Evolutionary conservation across 2,113 vertebrate genomes (phyloP).

Genomic region (Peromyscus californicus): DNA sequence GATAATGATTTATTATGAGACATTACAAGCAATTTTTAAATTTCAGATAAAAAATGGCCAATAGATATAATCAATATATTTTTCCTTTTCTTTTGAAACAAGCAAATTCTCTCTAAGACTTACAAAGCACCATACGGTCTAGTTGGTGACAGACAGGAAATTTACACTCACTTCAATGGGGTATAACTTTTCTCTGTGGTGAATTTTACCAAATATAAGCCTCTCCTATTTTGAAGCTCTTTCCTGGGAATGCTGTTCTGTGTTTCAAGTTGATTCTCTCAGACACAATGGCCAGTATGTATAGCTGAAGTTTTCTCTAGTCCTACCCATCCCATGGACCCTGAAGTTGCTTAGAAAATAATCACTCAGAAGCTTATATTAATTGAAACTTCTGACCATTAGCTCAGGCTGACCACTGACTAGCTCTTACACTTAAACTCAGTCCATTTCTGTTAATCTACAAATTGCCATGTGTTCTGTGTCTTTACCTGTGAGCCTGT

Average conservation of each 20-base stretch:
- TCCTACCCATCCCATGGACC: no score
- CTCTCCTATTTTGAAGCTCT: constrained; percentile 5
- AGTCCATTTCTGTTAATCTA: no score
- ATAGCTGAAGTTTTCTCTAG: no score
- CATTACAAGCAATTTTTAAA: constrained; percentile 40
- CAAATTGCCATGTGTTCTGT: no score
- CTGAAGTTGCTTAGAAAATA: no score
- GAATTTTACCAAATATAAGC: constrained; percentile 50
- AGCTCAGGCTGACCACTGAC: no score
- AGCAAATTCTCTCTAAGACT: constrained; percentile 37
- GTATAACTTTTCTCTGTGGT: constrained; percentile 40
- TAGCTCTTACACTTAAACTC: no score
- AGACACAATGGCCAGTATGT: background rate
- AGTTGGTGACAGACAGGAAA: constrained; percentile 49
- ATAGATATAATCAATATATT: background rate
- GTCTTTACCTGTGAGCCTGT: no score
- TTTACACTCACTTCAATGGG: constrained; percentile 49
- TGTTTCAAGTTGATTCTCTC: constrained; percentile 5
- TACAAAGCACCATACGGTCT: constrained; percentile 46
- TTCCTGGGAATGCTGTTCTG: background rate
- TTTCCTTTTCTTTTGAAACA: background rate
- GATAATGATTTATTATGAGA: background rate
- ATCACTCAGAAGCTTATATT: no score
- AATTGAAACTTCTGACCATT: no score
- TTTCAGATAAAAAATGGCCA: background rate